These are phyloP conservation scores for Neoitamus cyanurus DNA, from an alignment of 2,888 invertebrate genomes.

Conservation along the genomic window DNA sequence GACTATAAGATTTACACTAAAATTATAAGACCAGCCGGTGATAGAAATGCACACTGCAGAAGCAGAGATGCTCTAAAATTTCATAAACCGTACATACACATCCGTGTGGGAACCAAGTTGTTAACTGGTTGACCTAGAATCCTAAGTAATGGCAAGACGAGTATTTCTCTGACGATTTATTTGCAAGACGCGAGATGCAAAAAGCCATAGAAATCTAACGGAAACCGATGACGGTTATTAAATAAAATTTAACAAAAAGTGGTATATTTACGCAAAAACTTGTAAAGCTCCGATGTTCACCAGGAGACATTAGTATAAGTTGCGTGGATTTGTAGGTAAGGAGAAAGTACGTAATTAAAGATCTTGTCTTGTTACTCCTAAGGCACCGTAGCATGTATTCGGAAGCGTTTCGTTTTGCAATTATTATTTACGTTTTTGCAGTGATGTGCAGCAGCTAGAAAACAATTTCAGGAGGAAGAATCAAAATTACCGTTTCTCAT, in stretches of 20 bases:
- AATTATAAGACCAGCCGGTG: not conserved
- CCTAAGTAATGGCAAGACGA: not conserved
- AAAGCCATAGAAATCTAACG: not conserved
- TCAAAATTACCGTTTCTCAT: not conserved
- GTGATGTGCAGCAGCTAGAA: not conserved
- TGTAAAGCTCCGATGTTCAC: not conserved
- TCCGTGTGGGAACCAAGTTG: not conserved
- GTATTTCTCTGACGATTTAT: not conserved
- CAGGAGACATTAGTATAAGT: not conserved
- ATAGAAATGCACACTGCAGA: not conserved
- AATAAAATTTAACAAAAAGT: not conserved
- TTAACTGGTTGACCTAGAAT: conserved; percentile 17
- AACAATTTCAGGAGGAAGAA: not conserved
- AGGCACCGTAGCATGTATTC: not conserved
- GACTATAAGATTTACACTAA: not conserved
- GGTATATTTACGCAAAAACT: not conserved
- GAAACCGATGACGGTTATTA: not conserved
- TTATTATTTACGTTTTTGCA: not conserved
- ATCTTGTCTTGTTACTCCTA: not conserved
- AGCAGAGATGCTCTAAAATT: not conserved
- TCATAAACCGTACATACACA: not conserved
- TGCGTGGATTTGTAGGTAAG: no score
- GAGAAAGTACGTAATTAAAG: not conserved
- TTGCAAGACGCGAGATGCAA: not conserved
- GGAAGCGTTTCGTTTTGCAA: not conserved